phyloP scores from a whole-genome alignment of 2,888 invertebrate species.

The Cryptocheilus praepositus region DNA sequence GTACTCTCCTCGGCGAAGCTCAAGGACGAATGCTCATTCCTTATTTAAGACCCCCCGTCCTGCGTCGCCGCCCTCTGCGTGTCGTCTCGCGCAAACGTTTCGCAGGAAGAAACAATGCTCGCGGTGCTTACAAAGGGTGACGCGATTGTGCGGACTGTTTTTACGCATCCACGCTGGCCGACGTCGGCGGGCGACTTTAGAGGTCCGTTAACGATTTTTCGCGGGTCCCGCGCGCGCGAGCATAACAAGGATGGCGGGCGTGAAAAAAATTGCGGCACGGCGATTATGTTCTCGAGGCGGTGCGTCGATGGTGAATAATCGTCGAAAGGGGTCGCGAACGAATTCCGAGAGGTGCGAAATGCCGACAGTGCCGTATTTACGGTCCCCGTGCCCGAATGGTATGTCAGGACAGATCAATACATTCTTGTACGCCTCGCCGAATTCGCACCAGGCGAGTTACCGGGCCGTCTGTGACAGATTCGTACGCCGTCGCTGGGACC shows the following conservation, averaged over 20 bases:
- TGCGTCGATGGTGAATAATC: too few species aligned
- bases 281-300: too few species aligned
- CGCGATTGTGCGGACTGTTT: too few species aligned
- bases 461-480: conserved; percentile 55
- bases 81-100: conserved; percentile 5
- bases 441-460: conserved; percentile 61
- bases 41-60: conserved; percentile 33
- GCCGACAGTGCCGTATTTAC: conserved; percentile 67
- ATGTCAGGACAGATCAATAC: conserved; percentile 71
- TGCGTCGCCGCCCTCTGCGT: conserved; percentile 18
- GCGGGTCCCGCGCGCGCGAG: too few species aligned
- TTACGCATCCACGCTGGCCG: too few species aligned
- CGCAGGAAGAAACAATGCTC: conserved; percentile 10
- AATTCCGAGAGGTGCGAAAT: conserved; percentile 61
- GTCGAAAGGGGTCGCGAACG: conserved; percentile 5
- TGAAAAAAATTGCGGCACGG: too few species aligned
- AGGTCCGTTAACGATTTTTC: too few species aligned
- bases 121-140: neutral
- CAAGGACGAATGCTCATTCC: conserved; percentile 40
- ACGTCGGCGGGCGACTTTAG: too few species aligned
- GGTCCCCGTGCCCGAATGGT: conserved; percentile 65
- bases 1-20: conserved; percentile 30
- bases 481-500: conserved; percentile 33
- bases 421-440: conserved; percentile 70
- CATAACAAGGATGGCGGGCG: too few species aligned